phyloP scores from a whole-genome alignment of 2,113 vertebrate species.

The Syngnathoides biaculeatus region DNA sequence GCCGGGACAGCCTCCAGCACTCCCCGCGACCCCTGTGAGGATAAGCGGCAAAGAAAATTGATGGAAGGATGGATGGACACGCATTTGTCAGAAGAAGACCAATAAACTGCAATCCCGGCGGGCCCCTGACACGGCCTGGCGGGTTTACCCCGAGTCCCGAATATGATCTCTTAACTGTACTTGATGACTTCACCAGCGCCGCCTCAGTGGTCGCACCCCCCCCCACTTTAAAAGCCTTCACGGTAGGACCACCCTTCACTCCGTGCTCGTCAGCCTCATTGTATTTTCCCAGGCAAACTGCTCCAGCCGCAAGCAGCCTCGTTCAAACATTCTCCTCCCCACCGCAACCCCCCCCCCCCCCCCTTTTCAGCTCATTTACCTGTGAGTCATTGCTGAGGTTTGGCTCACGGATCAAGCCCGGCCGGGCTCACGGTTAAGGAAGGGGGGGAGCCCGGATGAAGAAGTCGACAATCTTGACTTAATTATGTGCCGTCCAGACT shows the following conservation, averaged over 20 bases:
- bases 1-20: too few relatives aligned
- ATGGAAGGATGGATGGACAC: too few relatives aligned
- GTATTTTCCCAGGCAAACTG: constrained; percentile 62
- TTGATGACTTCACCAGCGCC: not conserved
- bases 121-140: not conserved
- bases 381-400: constrained; percentile 67
- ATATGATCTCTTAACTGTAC: not conserved
- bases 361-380: constrained; percentile 55
- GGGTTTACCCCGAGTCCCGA: not conserved
- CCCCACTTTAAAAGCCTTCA: constrained; percentile 39
- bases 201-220: constrained; percentile 18
- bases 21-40: too few relatives aligned
- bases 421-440: constrained; percentile 36
- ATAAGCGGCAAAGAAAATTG: too few relatives aligned
- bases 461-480: constrained; percentile 42
- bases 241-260: constrained; percentile 54
- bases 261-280: constrained; percentile 42
- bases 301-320: constrained; percentile 28
- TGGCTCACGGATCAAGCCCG: constrained; percentile 58
- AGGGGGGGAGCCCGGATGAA: constrained; percentile 37
- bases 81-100: too few relatives aligned
- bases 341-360: constrained; percentile 39
- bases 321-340: constrained; percentile 43
- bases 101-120: too few relatives aligned
- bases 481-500: constrained; percentile 35